A percentile compares a stretch with the other conserved stretches of the same genome.
Evolutionary conservation across 1,140 invertebrate genomes (phyloP).

Genomic region (Ericerus pela): DNA sequence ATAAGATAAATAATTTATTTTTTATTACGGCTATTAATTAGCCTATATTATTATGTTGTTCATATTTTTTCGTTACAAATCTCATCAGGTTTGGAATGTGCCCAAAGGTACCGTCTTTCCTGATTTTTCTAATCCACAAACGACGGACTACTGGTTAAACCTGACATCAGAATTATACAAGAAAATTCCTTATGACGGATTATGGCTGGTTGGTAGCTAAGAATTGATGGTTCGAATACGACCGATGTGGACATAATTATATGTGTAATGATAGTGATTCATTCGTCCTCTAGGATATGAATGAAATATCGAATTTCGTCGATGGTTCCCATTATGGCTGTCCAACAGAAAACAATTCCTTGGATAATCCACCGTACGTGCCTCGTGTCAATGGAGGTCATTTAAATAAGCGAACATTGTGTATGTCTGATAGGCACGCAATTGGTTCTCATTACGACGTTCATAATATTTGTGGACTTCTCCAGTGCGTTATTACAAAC

Average conservation of each 20-base stretch:
- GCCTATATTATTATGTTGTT: no score
- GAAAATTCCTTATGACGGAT: slow-evolving; percentile 55
- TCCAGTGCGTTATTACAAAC: slow-evolving; percentile 57
- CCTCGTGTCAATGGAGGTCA: slow-evolving; percentile 40
- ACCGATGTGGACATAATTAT: no score
- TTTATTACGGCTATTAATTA: neutral
- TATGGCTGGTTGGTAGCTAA: slow-evolving; percentile 64
- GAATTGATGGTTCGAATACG: neutral
- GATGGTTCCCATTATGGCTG: slow-evolving; percentile 22
- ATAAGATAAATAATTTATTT: neutral
- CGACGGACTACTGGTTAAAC: slow-evolving; percentile 53
- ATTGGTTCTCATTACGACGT: slow-evolving; percentile 53
- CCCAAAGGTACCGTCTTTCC: slow-evolving; percentile 57
- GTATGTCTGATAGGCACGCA: slow-evolving; percentile 62
- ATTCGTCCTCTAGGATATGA: slow-evolving; percentile 51
- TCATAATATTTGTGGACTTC: slow-evolving; percentile 69
- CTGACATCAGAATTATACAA: slow-evolving; percentile 53
- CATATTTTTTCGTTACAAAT: no score
- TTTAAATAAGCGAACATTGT: slow-evolving; percentile 58
- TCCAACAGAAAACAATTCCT: slow-evolving; percentile 38
- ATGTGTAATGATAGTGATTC: no score
- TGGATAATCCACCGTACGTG: slow-evolving; percentile 44
- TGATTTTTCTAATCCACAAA: slow-evolving; percentile 68
- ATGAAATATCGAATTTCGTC: slow-evolving; percentile 54
- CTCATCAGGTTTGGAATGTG: slow-evolving; percentile 57